Conservation (phyloP, 2,888 invertebrate genomes). For the Oscheius onirici region DNA sequence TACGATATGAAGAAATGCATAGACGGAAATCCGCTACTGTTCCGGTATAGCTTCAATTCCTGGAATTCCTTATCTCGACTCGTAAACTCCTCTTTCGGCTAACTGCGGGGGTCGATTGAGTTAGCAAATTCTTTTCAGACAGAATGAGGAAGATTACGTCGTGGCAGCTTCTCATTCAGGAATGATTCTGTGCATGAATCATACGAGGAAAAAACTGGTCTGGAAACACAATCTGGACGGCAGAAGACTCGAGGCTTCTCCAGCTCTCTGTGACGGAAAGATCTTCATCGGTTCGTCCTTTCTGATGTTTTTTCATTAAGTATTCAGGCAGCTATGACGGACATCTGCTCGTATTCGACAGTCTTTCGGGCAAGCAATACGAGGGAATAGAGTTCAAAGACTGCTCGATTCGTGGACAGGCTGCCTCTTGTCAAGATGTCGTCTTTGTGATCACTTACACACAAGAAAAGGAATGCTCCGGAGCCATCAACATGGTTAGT, state of each 20-base stretch:
- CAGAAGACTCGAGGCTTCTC: slow-evolving; percentile 13
- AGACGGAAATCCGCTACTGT: slow-evolving; percentile 8
- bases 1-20: slow-evolving; percentile 25
- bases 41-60: background rate
- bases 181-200: background rate
- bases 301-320: background rate
- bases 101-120: background rate
- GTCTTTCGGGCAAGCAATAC: background rate
- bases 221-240: slow-evolving; percentile 5
- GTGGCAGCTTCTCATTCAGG: slow-evolving; percentile 21
- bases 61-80: background rate
- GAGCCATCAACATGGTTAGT: background rate
- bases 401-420: background rate
- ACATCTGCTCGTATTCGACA: background rate
- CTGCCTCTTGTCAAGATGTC: background rate
- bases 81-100: background rate
- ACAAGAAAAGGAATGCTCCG: background rate
- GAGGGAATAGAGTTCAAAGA: background rate
- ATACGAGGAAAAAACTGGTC: background rate
- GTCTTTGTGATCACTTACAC: background rate
- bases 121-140: slow-evolving; percentile 3
- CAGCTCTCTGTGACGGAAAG: background rate
- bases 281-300: background rate
- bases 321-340: slow-evolving; percentile 2
- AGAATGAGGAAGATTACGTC: background rate